These are phyloP conservation scores for Rousettus leschenaultii DNA, from an alignment of 2,113 vertebrate species.

Conservation along the genomic window DNA sequence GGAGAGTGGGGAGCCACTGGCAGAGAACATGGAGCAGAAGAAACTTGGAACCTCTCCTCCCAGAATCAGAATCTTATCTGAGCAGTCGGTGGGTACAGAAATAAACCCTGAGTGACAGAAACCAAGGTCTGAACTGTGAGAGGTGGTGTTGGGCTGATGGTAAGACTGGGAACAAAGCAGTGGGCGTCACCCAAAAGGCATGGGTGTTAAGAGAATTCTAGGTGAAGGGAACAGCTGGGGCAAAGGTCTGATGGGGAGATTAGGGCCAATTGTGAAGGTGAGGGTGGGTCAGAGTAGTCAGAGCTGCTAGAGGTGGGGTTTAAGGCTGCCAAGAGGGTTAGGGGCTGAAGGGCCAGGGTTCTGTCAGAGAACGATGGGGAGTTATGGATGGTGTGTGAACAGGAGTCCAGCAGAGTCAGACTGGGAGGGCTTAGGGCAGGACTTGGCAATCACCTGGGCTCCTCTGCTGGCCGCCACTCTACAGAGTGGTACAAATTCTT, in stretches of 20 bases:
- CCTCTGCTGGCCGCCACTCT: conserved; percentile 92
- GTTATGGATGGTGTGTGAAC: background rate
- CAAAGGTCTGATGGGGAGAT: background rate
- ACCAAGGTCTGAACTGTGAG: background rate
- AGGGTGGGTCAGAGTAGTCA: background rate
- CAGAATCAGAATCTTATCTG: background rate
- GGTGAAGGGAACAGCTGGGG: fast-evolving
- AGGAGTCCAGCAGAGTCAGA: too few species aligned
- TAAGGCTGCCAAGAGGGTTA: background rate
- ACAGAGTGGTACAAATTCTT: conserved; percentile 91
- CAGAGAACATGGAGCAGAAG: background rate
- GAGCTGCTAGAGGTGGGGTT: background rate
- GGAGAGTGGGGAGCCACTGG: background rate
- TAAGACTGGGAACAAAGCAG: background rate
- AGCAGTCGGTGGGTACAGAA: background rate
- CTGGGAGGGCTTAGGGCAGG: background rate
- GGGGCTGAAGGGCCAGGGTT: background rate
- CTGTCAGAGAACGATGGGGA: fast-evolving
- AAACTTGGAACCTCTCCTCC: background rate
- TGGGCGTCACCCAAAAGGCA: background rate
- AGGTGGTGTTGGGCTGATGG: background rate
- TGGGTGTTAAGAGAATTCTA: background rate
- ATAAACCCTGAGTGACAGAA: background rate
- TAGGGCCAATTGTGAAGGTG: background rate
- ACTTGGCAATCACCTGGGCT: conserved; percentile 82